Evolutionary conservation across 2,797 vertebrate species (phyloP), one percentile per base, ranked within the genome.

Genomic region (Sorex maritimensis): DNA sequence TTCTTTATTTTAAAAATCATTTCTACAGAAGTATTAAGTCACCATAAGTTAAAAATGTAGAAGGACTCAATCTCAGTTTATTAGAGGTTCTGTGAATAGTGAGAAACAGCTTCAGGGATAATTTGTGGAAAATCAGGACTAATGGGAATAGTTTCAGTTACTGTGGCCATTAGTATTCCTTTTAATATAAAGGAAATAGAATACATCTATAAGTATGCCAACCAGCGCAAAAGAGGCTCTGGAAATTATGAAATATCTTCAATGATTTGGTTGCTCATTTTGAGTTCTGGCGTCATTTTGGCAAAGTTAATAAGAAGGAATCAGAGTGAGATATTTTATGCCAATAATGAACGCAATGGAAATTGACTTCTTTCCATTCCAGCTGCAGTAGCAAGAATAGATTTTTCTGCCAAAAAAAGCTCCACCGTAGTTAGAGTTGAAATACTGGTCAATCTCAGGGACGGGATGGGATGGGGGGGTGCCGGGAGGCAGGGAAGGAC

Each of bases 361-460:
- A 58, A 92, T 28, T 69, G 23, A 15, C 65, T 94, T 55, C 74
- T 90, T 79, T 95, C 80, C 73, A 85, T 94, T 90, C 44, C 69
- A 96, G 73, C 80, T 96, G 55, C 15, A 93, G 84, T 83, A 94
- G 41, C 75, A 94, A n/a, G 44, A 94, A 41, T 44, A 85, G 34
- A 78, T 80, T 85, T 91, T 81, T 44, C 85, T 94, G 96, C 93
- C 96, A 96, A 68, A n/a, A 75, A 94, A 93, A 87, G 26, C 81
- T 94, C n/a, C 89, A 84, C 84, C 85, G 72, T 63, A 3, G 34
- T 91, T 81, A 92, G 85, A 90, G 82, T 77, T 95, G 89, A 96
- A 94, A 93, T 82, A 85, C 81, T 93, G 94, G 94, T 96, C 89
- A 92, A 79, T 83, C 44, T 11, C 58, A 91, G 97, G 94, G 34